Base-by-base conservation (phyloP, 2,888 invertebrate species). In the Sphinx pinastri region DNA sequence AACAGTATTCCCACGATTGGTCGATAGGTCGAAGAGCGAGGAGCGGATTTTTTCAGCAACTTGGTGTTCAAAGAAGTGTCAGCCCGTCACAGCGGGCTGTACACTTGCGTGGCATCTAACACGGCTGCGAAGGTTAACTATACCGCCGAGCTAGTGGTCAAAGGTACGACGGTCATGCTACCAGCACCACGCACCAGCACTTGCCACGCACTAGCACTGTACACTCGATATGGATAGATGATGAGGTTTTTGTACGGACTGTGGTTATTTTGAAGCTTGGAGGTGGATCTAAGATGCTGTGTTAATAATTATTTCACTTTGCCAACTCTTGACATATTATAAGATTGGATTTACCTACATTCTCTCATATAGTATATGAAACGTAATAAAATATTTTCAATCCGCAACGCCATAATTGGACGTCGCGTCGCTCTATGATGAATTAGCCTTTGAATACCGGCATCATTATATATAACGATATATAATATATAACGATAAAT, bases 51-150 rank as follows among this genome's bases (percentile, higher is more conserved):
- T 94, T 96, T 96, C 92, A 96, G 96, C 89, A 95, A 96, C 90
- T 94, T 96, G 85, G 96, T 96, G 77, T 96, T 96, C 93, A 96
- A 96, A 94, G 96, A 96, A 90, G 96, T 96, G 78, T 95, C 95
- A 74, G 95, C 96, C 71, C 94, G 94, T 74, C 96, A 96, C 91
- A 96, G 96, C 87, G 96, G 96, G 68, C 95, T 94, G 80, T 97
- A 97, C 89, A 96, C 97, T 76, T 97, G 97, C 89, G 95, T 96
- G 82, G 96, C 96, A 68, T 95, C 96, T 80, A 97, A 97, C 93
- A 95, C 95, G 71, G 97, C 96, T 72, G 96, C 96, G 79, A 96
- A 95, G 88, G 96, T 96, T 84, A 96, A 96, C 91, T 96, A 95
- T 88, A 96, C 96, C 70, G 96, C 96, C 72, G 96, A 96, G 81